phyloP scores from a whole-genome alignment of 2,888 invertebrate species.

The Ctena decussata region DNA sequence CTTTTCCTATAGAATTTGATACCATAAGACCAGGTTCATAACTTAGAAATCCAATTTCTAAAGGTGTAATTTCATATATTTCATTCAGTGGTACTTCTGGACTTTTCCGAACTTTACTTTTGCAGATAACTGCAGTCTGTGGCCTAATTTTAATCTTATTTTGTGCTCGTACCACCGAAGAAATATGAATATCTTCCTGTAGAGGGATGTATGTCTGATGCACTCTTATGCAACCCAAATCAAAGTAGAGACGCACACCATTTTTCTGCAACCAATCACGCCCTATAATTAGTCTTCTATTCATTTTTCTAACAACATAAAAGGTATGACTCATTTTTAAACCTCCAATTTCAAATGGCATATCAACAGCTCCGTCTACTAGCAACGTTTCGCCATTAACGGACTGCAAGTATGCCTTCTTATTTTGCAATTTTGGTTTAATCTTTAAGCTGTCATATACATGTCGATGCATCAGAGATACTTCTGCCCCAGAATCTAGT shows the following conservation, averaged over 20 bases:
- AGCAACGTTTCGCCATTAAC: background rate
- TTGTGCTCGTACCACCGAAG: background rate
- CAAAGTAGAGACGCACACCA: constrained; percentile 29
- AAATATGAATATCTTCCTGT: background rate
- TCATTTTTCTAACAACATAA: background rate
- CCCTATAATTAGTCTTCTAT: constrained; percentile 10
- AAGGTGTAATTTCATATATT: background rate
- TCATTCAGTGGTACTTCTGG: background rate
- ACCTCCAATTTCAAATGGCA: background rate
- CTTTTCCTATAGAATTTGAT: background rate
- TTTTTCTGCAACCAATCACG: constrained; percentile 8
- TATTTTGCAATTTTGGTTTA: constrained; percentile 1
- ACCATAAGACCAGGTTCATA: background rate
- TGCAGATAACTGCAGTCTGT: background rate
- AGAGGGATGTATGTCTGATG: background rate
- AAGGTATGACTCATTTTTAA: background rate
- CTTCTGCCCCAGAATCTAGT: constrained; percentile 33
- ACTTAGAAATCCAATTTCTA: background rate
- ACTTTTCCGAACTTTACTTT: background rate
- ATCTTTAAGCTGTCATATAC: constrained; percentile 21
- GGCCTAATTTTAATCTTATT: background rate
- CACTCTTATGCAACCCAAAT: constrained; percentile 28
- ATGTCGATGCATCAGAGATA: constrained; percentile 32
- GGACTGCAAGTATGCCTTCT: background rate
- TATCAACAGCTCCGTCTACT: background rate